Base-by-base conservation (phyloP, 2,888 invertebrate species). In the Lepidochitona cinerea region DNA sequence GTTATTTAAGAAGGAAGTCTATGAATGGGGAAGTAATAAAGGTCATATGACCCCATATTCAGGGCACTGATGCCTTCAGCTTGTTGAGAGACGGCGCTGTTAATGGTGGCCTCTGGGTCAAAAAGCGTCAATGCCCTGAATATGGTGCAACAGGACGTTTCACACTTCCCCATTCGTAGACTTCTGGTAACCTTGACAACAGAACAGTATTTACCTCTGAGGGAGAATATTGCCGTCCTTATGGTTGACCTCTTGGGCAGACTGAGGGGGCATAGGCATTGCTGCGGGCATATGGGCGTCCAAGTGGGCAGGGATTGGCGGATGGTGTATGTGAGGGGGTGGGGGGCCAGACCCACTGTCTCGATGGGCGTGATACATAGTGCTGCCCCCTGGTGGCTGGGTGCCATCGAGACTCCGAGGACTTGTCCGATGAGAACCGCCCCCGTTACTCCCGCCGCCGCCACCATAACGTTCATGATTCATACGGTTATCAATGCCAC, bases 341-440 rank as follows among this genome's bases (percentile, higher is more conserved):
- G 36, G 53, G 12, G 35, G 68, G n/a, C 69, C 37, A 33, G 52
- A 68, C 52, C 73, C 75, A 35, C 68, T 71, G 66, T 69, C 75
- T 52, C 75, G 76, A 54, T 72, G 67, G 53, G 73, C 76, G 59
- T 75, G 70, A 54, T 37, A 72, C 37, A 68, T 67, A n/a, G 72
- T 68, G 65, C 36, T 14, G 3, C 37, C 29, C 66, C 73, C 75
- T 71, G 80, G 80, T 74, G 79, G 79, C 77, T 75, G 78, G 14
- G 78, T 54, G 54, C 75, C 75, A 66, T 82, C 84, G 37, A 75
- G 68, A 64, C 75, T 79, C 26, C 83, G 70, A 23, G 83, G 83
- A 82, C 85, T 85, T 75, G 81, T 81, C 74, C 84, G 79, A 68
- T 81, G 83, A 71, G 77, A 75, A 5, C 70, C 41, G 29, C 53